A percentile compares a stretch with the other conserved stretches of the same genome.
Conservation (phyloP, 2,113 vertebrate genomes). For the Geococcyx californianus region DNA sequence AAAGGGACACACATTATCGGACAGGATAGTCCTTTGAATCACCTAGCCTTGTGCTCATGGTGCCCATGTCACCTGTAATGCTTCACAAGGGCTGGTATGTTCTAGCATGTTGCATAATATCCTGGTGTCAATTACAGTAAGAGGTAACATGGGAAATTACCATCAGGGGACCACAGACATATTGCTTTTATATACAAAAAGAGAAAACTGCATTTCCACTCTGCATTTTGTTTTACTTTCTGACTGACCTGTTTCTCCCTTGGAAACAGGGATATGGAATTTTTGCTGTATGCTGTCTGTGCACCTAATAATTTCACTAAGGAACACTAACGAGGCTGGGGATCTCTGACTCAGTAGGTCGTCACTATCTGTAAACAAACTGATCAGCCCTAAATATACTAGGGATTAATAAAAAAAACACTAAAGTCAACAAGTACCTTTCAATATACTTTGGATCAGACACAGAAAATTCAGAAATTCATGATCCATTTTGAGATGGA, state of each 20-base stretch:
- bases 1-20: background rate
- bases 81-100: rapidly evolving
- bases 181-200: background rate
- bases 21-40: background rate
- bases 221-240: background rate
- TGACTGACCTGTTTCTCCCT: background rate
- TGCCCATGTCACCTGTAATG: background rate
- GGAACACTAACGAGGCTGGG: background rate
- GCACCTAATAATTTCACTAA: background rate
- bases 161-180: background rate
- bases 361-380: background rate
- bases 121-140: background rate
- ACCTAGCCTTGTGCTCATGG: background rate
- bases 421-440: background rate
- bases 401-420: background rate
- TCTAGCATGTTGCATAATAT: background rate
- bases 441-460: background rate
- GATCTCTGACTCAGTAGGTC: background rate
- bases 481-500: conserved; percentile 4
- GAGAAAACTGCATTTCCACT: rapidly evolving
- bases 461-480: conserved; percentile 20
- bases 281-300: background rate
- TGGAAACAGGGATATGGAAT: background rate
- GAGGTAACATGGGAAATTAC: background rate
- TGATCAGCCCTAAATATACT: background rate